Conservation (phyloP, 2,888 invertebrate species). For the Epistrophe eligans region DNA sequence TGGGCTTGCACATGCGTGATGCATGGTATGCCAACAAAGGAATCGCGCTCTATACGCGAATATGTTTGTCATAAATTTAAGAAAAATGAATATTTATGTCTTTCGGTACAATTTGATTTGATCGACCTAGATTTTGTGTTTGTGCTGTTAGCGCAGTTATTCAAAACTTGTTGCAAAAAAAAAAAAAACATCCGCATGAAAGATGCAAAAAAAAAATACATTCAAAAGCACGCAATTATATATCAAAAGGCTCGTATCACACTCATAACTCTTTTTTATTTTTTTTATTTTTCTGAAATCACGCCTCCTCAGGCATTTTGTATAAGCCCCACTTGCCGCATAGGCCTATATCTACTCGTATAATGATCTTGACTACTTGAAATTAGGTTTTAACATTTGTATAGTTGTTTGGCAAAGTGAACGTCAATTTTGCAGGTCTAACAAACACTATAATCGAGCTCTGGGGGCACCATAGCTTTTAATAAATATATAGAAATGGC, state of each 20-base stretch:
- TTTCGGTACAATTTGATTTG: constrained; percentile 58
- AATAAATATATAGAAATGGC: constrained; percentile 5
- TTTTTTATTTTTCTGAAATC: constrained; percentile 42
- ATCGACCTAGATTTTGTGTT: constrained; percentile 62
- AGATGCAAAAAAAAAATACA: constrained; percentile 28
- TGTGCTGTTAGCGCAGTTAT: constrained; percentile 25
- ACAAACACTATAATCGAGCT: neutral
- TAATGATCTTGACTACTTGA: constrained; percentile 57
- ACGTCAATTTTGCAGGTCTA: constrained; percentile 20
- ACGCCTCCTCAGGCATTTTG: constrained; percentile 72
- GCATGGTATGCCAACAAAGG: constrained; percentile 48
- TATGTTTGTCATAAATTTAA: constrained; percentile 62
- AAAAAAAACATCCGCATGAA: constrained; percentile 23
- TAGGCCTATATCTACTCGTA: neutral
- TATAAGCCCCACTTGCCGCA: constrained; percentile 62
- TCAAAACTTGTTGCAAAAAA: constrained; percentile 17
- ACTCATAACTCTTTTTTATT: constrained; percentile 25
- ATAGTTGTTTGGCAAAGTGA: constrained; percentile 55
- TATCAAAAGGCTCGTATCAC: constrained; percentile 62
- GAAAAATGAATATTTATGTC: constrained; percentile 70
- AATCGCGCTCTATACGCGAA: constrained; percentile 31
- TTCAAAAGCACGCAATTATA: constrained; percentile 55
- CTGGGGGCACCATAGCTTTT: constrained; percentile 3
- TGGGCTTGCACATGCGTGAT: constrained; percentile 44
- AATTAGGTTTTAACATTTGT: constrained; percentile 33